Percentiles rank a stretch among this genome's conserved stretches.
These are phyloP conservation scores for Holacanthella duospinosa DNA, from an alignment of 2,888 invertebrate genomes.

Conservation along the genomic window DNA sequence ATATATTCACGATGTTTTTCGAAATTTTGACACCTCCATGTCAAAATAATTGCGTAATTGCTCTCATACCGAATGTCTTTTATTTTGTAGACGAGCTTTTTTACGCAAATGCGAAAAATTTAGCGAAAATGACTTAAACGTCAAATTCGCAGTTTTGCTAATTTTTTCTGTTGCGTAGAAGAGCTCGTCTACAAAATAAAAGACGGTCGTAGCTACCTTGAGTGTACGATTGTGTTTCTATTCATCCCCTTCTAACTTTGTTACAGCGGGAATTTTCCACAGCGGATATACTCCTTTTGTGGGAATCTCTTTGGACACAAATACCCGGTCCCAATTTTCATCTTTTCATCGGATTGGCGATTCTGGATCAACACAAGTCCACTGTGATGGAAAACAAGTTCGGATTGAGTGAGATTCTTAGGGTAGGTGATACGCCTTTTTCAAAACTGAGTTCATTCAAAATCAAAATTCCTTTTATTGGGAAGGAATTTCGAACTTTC, in stretches of 20 bases:
- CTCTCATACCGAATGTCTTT: no score
- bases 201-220: neutral
- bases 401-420: slow-evolving; percentile 91
- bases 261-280: slow-evolving; percentile 73
- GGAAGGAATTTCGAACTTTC: slow-evolving; percentile 6
- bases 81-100: no score
- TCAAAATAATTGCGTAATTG: no score
- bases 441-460: neutral
- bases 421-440: slow-evolving; percentile 50
- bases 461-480: no score
- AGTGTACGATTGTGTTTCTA: neutral
- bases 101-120: no score
- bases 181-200: no score
- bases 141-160: no score
- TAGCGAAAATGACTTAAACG: neutral
- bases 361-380: slow-evolving; percentile 78
- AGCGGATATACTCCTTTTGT: slow-evolving; percentile 74
- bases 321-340: slow-evolving; percentile 91
- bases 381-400: slow-evolving; percentile 81
- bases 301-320: slow-evolving; percentile 92
- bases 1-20: no score
- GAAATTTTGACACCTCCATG: no score
- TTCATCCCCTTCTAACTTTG: slow-evolving; percentile 35
- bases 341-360: slow-evolving; percentile 80
- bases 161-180: no score